phyloP scores from a whole-genome alignment of 2,113 vertebrate genomes.

The Opisthocomus hoazin region DNA sequence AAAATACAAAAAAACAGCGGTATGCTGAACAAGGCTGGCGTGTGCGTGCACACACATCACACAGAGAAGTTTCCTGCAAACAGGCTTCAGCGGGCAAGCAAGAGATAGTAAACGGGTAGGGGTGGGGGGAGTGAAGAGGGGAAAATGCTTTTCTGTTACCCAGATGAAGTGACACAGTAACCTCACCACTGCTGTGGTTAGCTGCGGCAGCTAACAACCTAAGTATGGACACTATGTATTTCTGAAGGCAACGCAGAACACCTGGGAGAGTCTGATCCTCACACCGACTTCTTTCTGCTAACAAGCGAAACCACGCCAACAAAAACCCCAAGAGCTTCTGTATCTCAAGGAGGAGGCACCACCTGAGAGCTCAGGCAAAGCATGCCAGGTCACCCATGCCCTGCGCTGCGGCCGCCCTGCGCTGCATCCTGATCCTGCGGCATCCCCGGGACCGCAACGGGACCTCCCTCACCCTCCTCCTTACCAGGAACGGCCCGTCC shows the following conservation, averaged over 20 bases:
- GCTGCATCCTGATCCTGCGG: fast-evolving
- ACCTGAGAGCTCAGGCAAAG: background rate
- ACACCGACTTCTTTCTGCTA: background rate
- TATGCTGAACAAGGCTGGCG: background rate
- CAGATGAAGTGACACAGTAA: background rate
- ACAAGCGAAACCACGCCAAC: background rate
- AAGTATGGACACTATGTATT: fast-evolving
- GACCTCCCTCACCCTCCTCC: background rate
- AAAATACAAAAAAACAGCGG: fast-evolving
- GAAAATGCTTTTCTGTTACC: background rate
- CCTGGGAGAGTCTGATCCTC: background rate
- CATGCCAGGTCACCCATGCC: fast-evolving
- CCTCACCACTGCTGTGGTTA: background rate
- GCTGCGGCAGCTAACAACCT: background rate
- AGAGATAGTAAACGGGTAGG: fast-evolving
- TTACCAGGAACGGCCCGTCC: background rate
- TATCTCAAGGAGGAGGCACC: no score
- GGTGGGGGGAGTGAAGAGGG: no score
- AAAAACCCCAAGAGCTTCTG: background rate
- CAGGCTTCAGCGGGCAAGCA: fast-evolving
- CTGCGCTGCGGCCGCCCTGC: fast-evolving
- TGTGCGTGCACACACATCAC: background rate
- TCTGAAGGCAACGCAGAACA: background rate
- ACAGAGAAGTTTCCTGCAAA: background rate
- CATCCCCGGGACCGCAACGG: background rate